Evolutionary conservation across 2,888 invertebrate species (phyloP).

Genomic region (Leptarthrus brevirostris): DNA sequence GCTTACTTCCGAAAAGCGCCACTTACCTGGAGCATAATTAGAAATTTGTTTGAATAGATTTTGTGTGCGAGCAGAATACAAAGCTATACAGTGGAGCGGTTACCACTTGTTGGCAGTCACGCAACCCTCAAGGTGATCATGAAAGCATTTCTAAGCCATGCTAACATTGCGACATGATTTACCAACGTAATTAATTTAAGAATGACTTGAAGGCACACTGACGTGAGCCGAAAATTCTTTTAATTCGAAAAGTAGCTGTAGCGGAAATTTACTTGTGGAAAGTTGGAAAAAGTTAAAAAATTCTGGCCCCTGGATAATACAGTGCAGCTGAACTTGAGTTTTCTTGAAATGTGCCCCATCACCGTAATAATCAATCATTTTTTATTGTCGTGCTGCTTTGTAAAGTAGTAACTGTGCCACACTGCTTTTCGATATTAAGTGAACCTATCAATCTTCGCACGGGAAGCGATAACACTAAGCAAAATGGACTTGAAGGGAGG

Average conservation of each 20-base stretch:
- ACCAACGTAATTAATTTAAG: conserved; percentile 34
- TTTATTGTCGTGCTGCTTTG: conserved; percentile 35
- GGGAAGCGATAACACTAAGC: neutral
- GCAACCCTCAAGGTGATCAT: conserved; percentile 14
- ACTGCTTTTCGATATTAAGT: no score
- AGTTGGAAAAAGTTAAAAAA: neutral
- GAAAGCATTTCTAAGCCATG: conserved; percentile 2
- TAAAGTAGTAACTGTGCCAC: conserved; percentile 13
- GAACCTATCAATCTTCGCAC: conserved; percentile 18
- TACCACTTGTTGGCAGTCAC: conserved; percentile 39
- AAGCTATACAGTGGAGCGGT: neutral
- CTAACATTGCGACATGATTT: conserved; percentile 33
- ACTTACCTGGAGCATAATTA: no score
- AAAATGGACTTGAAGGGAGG: neutral
- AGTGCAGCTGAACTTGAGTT: conserved; percentile 15
- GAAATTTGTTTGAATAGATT: no score
- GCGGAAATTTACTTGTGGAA: conserved; percentile 16
- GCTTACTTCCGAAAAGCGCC: no score
- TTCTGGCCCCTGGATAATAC: neutral
- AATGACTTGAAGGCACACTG: conserved; percentile 14
- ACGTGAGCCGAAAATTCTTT: conserved; percentile 7
- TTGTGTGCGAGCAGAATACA: no score
- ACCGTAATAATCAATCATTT: conserved; percentile 37
- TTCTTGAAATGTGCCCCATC: conserved; percentile 20
- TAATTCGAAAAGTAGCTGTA: neutral